Percentiles rank a stretch among this genome's conserved stretches.
Evolutionary conservation across 2,888 invertebrate genomes (phyloP).

Genomic region (Ophion ventricosus): DNA sequence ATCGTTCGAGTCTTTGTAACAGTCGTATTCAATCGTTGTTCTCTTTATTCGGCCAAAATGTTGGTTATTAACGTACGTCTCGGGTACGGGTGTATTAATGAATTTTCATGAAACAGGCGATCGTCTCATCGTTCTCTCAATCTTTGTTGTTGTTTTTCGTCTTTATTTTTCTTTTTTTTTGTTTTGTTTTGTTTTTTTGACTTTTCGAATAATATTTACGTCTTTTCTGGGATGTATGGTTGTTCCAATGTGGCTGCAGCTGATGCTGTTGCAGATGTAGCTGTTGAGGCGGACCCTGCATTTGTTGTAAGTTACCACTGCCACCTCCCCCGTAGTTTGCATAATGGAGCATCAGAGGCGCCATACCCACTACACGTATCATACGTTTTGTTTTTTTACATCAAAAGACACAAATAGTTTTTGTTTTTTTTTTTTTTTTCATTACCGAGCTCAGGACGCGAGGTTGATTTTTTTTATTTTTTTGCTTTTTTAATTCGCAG

Average conservation of each 20-base stretch:
- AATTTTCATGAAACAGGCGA: constrained; percentile 32
- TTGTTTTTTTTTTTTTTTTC: constrained; percentile 45
- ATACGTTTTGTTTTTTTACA: constrained; percentile 69
- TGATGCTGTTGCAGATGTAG: constrained; percentile 83
- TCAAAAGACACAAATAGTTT: constrained; percentile 59
- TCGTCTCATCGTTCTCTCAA: constrained; percentile 9
- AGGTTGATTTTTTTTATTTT: constrained; percentile 36
- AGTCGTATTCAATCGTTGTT: neutral
- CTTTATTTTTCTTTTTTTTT: constrained; percentile 57
- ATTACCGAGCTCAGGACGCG: constrained; percentile 24
- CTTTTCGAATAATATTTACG: constrained; percentile 82
- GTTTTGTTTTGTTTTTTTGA: constrained; percentile 6
- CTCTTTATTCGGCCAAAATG: neutral
- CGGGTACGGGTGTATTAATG: constrained; percentile 13
- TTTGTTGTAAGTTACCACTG: constrained; percentile 84
- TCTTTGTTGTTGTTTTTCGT: constrained; percentile 5
- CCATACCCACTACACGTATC: constrained; percentile 83
- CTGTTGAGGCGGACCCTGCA: constrained; percentile 85
- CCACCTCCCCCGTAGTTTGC: constrained; percentile 86
- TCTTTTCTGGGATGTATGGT: constrained; percentile 84
- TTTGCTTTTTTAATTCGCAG: constrained; percentile 64
- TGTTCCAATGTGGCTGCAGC: constrained; percentile 84
- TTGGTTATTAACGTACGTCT: constrained; percentile 38
- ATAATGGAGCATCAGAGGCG: constrained; percentile 85
- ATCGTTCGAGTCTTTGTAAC: neutral